phyloP scores from a whole-genome alignment of 2,888 invertebrate genomes.

The Chrysolina americana region DNA sequence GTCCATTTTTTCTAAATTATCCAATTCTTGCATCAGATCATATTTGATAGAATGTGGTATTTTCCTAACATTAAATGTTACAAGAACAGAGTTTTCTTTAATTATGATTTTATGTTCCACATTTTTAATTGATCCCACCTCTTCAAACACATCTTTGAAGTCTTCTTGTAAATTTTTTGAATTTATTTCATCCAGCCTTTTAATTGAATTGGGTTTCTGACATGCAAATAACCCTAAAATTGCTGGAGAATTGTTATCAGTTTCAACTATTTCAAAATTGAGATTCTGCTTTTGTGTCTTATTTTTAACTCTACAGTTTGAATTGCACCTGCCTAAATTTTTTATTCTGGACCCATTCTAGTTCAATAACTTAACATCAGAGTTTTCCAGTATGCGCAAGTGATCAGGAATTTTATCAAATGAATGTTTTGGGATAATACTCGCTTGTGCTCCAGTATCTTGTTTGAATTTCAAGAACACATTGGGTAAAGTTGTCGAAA shows the following conservation, averaged over 20 bases:
- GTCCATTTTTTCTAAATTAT: constrained; percentile 44
- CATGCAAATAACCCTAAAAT: constrained; percentile 16
- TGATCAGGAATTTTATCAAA: constrained; percentile 20
- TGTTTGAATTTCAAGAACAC: constrained; percentile 19
- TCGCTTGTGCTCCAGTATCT: neutral
- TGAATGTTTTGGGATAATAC: constrained; percentile 17
- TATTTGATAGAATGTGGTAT: constrained; percentile 27
- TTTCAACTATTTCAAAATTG: constrained; percentile 19
- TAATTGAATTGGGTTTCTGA: constrained; percentile 10
- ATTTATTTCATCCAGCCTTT: constrained; percentile 19
- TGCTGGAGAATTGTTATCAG: constrained; percentile 2
- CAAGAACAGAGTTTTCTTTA: constrained; percentile 12
- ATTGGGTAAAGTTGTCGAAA: constrained; percentile 8
- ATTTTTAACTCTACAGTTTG: neutral
- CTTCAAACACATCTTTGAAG: constrained; percentile 29
- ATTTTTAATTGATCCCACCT: constrained; percentile 20
- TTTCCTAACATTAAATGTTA: constrained; percentile 22
- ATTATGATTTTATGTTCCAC: constrained; percentile 25
- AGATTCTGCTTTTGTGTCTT: constrained; percentile 12
- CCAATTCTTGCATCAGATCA: constrained; percentile 48
- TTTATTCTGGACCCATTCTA: constrained; percentile 22
- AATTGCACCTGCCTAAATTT: constrained; percentile 21
- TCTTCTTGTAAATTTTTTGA: constrained; percentile 15
- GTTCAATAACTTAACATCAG: constrained; percentile 5
- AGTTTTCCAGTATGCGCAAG: constrained; percentile 16